Evolutionary conservation across 2,888 invertebrate species (phyloP), one percentile per base, ranked within the genome.

Genomic region (Empis stercorea): DNA sequence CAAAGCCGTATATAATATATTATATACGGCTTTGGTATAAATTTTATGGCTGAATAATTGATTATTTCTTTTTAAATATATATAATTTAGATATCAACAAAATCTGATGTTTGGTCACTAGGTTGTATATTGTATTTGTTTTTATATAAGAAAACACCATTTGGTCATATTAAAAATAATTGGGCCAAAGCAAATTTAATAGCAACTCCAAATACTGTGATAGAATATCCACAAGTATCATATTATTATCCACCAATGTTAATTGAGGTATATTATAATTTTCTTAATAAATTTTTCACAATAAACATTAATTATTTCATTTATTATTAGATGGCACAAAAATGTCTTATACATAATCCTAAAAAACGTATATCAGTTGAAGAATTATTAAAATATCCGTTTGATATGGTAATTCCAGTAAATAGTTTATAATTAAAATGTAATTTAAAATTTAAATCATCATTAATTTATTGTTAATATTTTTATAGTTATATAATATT

Each of bases 31-130:
- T n/a, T n/a, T n/a, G n/a, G n/a, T n/a, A n/a, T n/a, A n/a, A n/a
- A n/a, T n/a, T n/a, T n/a, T n/a, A n/a, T n/a, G n/a, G n/a, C n/a
- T n/a, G n/a, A n/a, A n/a, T n/a, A n/a, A n/a, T n/a, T n/a, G n/a
- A n/a, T n/a, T n/a, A n/a, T n/a, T n/a, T n/a, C n/a, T n/a, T n/a
- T n/a, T n/a, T n/a, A n/a, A n/a, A n/a, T n/a, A n/a, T 47, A 47
- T 54, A 40, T 49, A 55, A 63, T 64, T 38, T 58, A 92, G 89
- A 84, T 94, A 55, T 85, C 86, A 52, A 86, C 81, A 55, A 92
- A 88, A 61, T 88, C 94, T 39, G 96, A 97, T 69, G 91, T 97
- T 45, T 97, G 97, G 97, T 94, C 95, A 0, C 73, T 97, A 55
- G 97, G 97, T 17, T 96, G 95, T 65, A 97, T 97, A 61, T 74